phyloP scores from a whole-genome alignment of 2,113 vertebrate genomes.

The Hypomesus transpacificus region DNA sequence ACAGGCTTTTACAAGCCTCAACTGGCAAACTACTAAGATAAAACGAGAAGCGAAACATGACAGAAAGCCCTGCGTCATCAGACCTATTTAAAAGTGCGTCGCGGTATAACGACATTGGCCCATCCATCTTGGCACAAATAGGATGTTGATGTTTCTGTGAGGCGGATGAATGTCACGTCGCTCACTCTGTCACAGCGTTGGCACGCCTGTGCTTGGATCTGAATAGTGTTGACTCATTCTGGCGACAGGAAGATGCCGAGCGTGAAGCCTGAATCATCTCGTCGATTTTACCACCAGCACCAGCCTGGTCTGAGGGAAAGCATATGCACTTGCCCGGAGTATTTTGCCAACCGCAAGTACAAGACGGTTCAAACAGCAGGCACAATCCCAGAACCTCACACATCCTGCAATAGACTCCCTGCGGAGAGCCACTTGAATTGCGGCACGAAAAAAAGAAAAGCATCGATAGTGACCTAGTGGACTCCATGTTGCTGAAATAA shows the following conservation, averaged over 20 bases:
- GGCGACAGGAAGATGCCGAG: slow-evolving; percentile 22
- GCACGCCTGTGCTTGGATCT: slow-evolving; percentile 1
- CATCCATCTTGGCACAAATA: neutral
- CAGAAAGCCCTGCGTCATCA: neutral
- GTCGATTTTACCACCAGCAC: slow-evolving; percentile 14
- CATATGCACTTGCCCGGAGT: slow-evolving; percentile 34
- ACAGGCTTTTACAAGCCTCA: neutral
- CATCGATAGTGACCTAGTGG: too few species aligned
- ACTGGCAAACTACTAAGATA: neutral
- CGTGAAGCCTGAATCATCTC: slow-evolving; percentile 5
- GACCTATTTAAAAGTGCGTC: neutral
- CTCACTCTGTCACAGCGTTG: slow-evolving; percentile 6
- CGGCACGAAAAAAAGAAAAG: too few species aligned
- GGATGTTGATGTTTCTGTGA: slow-evolving; percentile 14
- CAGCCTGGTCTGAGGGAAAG: slow-evolving; percentile 11
- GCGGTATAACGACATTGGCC: slow-evolving; percentile 2
- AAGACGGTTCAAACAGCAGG: slow-evolving; percentile 26
- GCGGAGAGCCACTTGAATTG: neutral
- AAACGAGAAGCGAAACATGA: neutral
- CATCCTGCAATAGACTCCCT: neutral
- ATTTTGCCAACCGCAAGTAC: slow-evolving; percentile 7
- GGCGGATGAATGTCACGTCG: slow-evolving; percentile 20
- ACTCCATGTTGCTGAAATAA: too few species aligned
- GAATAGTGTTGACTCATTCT: slow-evolving; percentile 43
- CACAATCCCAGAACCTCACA: neutral